phyloP scores from a whole-genome alignment of 2,113 vertebrate species.

The Balaeniceps rex region DNA sequence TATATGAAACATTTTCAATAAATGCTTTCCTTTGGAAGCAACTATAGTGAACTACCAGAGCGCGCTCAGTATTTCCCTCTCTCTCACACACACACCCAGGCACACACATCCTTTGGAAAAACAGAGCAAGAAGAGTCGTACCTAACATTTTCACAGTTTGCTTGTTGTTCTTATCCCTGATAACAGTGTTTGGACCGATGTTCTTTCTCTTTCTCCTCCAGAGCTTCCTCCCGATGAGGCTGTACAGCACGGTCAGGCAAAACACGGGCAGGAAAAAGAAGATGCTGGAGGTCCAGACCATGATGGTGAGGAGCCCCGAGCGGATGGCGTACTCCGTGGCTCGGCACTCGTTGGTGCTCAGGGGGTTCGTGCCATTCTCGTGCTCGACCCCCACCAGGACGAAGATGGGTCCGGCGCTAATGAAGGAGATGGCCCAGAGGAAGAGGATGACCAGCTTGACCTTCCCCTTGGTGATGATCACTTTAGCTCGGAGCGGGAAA shows the following conservation, averaged over 20 bases:
- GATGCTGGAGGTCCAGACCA: slow-evolving; percentile 94
- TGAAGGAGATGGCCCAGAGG: slow-evolving; percentile 89
- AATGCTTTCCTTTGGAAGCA: background rate
- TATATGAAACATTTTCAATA: background rate
- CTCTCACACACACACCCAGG: background rate
- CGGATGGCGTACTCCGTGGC: slow-evolving; percentile 91
- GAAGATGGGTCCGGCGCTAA: slow-evolving; percentile 92
- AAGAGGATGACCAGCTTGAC: slow-evolving; percentile 87
- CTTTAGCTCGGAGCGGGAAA: slow-evolving; percentile 92
- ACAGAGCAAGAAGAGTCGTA: slow-evolving; percentile 58
- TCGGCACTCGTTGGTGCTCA: slow-evolving; percentile 90
- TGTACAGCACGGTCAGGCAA: slow-evolving; percentile 93
- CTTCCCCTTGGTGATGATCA: slow-evolving; percentile 88
- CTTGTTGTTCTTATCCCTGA: slow-evolving; percentile 89
- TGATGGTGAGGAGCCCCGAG: slow-evolving; percentile 90
- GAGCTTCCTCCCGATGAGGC: slow-evolving; percentile 92
- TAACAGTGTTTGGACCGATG: slow-evolving; percentile 76
- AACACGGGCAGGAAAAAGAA: slow-evolving; percentile 97
- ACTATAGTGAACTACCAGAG: background rate
- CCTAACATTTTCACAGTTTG: slow-evolving; percentile 98
- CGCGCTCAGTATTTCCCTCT: background rate
- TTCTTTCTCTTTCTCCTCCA: slow-evolving; percentile 84
- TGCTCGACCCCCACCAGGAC: slow-evolving; percentile 93
- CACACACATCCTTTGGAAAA: background rate
- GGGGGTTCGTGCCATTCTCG: slow-evolving; percentile 74